Percentiles rank a stretch among this genome's conserved stretches.
phyloP scores from a whole-genome alignment of 2,797 vertebrate genomes.

The Thunnus albacares region DNA sequence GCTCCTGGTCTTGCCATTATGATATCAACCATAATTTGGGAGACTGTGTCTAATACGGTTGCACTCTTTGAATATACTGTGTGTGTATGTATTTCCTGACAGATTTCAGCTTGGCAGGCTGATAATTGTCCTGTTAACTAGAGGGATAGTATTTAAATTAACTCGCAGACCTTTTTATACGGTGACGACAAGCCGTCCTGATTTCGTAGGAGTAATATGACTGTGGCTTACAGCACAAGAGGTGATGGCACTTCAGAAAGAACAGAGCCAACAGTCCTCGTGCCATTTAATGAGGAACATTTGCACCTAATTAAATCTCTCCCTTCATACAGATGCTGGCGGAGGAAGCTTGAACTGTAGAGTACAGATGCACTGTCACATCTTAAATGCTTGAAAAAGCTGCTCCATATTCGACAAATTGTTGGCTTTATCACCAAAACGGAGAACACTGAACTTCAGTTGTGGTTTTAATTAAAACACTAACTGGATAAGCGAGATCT shows the following conservation, averaged over 20 bases:
- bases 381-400: background rate
- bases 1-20: no score
- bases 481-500: no score
- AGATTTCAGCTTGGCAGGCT: slow-evolving; percentile 20
- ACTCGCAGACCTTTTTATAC: background rate
- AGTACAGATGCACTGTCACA: background rate
- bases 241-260: slow-evolving; percentile 2
- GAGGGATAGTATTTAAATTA: slow-evolving; percentile 27
- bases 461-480: background rate
- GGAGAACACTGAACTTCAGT: background rate
- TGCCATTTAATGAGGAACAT: slow-evolving; percentile 34
- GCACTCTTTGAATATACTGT: background rate
- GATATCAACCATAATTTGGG: no score
- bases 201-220: slow-evolving; percentile 7
- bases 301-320: slow-evolving; percentile 15
- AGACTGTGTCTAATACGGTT: no score
- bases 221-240: background rate
- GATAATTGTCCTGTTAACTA: background rate
- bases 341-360: background rate
- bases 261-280: background rate
- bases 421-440: background rate
- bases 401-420: background rate
- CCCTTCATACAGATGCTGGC: background rate
- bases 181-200: slow-evolving; percentile 6
- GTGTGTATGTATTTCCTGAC: background rate